Evolutionary conservation across 2,888 invertebrate genomes (phyloP).

Genomic region (Acleris cristana): DNA sequence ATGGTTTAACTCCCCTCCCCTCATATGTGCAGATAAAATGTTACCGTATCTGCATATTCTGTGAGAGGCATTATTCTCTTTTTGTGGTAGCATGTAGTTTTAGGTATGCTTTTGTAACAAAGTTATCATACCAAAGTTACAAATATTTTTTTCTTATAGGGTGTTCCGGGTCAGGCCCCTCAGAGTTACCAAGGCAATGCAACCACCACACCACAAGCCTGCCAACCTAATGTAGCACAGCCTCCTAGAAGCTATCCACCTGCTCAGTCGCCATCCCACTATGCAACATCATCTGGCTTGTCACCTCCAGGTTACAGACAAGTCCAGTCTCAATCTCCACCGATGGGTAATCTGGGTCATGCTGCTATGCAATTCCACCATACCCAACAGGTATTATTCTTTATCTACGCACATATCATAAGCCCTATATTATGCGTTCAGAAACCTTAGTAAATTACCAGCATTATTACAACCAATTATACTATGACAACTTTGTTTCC

Average conservation of each 20-base stretch:
- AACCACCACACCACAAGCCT: conserved; percentile 78
- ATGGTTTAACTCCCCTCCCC: too few species aligned
- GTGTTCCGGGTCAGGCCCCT: conserved; percentile 73
- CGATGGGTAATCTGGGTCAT: conserved; percentile 74
- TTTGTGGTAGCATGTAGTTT: not conserved
- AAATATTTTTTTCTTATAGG: conserved; percentile 49
- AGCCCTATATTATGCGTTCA: too few species aligned
- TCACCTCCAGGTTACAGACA: conserved; percentile 82
- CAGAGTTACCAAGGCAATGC: conserved; percentile 84
- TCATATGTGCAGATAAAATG: too few species aligned
- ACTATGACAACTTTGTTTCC: too few species aligned
- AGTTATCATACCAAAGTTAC: not conserved
- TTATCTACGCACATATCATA: too few species aligned
- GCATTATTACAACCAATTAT: too few species aligned
- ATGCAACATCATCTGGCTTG: conserved; percentile 74
- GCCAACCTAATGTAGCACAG: conserved; percentile 69
- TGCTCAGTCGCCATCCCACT: conserved; percentile 82
- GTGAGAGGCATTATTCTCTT: too few species aligned
- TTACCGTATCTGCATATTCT: too few species aligned
- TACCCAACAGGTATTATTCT: conserved; percentile 68
- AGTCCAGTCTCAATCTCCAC: conserved; percentile 77
- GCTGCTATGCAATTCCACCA: conserved; percentile 78
- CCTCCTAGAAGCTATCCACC: conserved; percentile 80
- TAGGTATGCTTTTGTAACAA: not conserved
- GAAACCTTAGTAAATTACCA: too few species aligned